A percentile compares a stretch with the other conserved stretches of the same genome.
phyloP scores from a whole-genome alignment of 2,113 vertebrate species.

The Pipa parva region DNA sequence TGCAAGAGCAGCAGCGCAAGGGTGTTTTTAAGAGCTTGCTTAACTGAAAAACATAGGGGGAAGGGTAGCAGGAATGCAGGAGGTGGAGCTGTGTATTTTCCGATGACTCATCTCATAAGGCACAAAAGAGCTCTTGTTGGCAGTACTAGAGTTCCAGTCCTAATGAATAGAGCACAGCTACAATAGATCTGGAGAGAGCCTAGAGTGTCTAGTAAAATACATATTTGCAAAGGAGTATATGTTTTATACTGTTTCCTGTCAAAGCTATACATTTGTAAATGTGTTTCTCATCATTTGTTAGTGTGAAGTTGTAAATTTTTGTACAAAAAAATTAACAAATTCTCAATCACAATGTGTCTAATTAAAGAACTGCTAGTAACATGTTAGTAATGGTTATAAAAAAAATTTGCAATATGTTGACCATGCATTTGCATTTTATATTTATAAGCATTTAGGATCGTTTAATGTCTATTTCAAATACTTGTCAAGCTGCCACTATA shows the following conservation, averaged over 20 bases:
- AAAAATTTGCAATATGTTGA: too few relatives aligned
- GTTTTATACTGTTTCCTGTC: background rate
- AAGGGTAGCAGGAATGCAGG: slow-evolving; percentile 34
- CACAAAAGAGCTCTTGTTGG: slow-evolving; percentile 38
- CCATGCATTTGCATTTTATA: too few relatives aligned
- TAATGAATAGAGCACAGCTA: slow-evolving; percentile 24
- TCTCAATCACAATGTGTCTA: too few relatives aligned
- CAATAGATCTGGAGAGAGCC: slow-evolving; percentile 11
- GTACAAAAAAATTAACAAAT: too few relatives aligned
- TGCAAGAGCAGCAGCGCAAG: slow-evolving; percentile 37
- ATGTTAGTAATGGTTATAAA: too few relatives aligned
- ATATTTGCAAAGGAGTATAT: too few relatives aligned
- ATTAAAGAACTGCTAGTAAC: too few relatives aligned
- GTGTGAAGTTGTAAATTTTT: too few relatives aligned
- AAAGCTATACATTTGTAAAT: background rate
- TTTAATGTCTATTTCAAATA: too few relatives aligned
- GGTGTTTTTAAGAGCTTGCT: slow-evolving; percentile 21
- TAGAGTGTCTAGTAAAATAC: background rate
- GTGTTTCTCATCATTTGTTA: background rate
- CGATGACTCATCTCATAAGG: slow-evolving; percentile 35
- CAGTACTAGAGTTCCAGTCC: slow-evolving; percentile 15
- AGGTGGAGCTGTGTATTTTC: slow-evolving; percentile 40
- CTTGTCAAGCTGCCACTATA: too few relatives aligned
- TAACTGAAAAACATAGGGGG: slow-evolving; percentile 21
- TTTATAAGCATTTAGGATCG: too few relatives aligned